Evolutionary conservation across 1,140 invertebrate species (phyloP).

Genomic region (Palaemon carinicauda): DNA sequence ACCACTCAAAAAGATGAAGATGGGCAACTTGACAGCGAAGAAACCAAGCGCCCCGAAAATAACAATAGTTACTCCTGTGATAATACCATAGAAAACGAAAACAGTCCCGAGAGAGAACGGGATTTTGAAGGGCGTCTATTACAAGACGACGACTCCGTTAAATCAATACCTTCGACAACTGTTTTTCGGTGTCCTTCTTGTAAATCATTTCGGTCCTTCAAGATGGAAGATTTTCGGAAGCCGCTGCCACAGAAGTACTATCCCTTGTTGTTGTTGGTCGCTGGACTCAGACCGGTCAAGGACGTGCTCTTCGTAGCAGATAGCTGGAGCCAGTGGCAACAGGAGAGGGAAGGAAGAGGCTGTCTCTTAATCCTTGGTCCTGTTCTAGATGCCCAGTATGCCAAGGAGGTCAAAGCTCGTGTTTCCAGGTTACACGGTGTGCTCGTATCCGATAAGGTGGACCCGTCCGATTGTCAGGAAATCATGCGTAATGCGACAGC

Average conservation of each 20-base stretch:
- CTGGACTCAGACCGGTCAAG: constrained; percentile 39
- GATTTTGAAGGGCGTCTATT: neutral
- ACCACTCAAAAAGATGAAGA: neutral
- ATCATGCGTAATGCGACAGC: constrained; percentile 16
- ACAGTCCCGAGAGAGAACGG: neutral
- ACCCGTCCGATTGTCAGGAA: neutral
- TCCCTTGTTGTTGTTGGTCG: constrained; percentile 27
- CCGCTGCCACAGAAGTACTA: neutral
- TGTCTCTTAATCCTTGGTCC: constrained; percentile 24
- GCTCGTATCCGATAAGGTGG: neutral
- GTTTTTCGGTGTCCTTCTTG: no score
- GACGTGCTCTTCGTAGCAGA: constrained; percentile 40
- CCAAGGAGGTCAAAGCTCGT: neutral
- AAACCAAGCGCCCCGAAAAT: neutral
- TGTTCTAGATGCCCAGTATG: constrained; percentile 10
- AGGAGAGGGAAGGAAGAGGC: neutral
- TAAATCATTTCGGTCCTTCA: no score
- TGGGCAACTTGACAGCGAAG: neutral
- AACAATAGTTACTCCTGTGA: neutral
- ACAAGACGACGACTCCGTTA: neutral
- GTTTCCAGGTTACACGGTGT: constrained; percentile 22
- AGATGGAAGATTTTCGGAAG: neutral
- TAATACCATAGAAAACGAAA: neutral
- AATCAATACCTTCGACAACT: no score
- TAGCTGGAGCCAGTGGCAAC: constrained; percentile 26